Base-by-base conservation (phyloP, 2,113 vertebrate species). In the Brachypodius melanocephalos region DNA sequence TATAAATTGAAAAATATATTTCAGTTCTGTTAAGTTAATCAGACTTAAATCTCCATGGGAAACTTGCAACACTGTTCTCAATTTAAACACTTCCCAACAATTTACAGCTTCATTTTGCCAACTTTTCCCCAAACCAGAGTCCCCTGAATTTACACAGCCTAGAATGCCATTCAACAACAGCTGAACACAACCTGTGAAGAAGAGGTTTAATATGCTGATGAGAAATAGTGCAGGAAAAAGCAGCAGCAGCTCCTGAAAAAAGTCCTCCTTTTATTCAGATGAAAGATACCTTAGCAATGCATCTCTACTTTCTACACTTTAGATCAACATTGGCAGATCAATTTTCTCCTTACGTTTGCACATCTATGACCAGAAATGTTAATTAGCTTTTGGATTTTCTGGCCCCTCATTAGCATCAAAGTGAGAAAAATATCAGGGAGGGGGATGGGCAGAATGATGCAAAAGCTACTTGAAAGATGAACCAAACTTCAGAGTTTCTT, bases 321-420 rank as follows among this genome's bases (percentile, higher is more conserved):
- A 76, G 32, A 83, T 72, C 73, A 85, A 45, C 32, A 36, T 0
- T 86, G 52, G 61, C 46, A 54, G 58, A 78, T 42, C 54, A 81
- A 49, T 90, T 88, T 83, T 65, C 45, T 77, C 83, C 74, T 68
- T 65, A 55, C 10, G 17, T 83, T 90, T 93, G 48, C 89, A 93
- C 49, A 54, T 75, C 43, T 29, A 14, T 8, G 14, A 72, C 45
- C 92, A 93, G 67, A 96, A 88, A 97, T 89, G 43, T 89, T 97
- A 95, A 97, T 95, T 96, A 91, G 68, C 92, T 68, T 87, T 55
- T 72, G 86, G 54, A 78, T 93, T 51, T 78, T 95, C 72, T 93
- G 59, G 63, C 82, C 73, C 54, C 66, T 89, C 31, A 52, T 72
- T 76, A 79, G 43, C 43, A n/a, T 86, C 88, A 96, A 96, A 93